Conservation (phyloP, 2,797 vertebrate genomes). For the Sebastes minor region DNA sequence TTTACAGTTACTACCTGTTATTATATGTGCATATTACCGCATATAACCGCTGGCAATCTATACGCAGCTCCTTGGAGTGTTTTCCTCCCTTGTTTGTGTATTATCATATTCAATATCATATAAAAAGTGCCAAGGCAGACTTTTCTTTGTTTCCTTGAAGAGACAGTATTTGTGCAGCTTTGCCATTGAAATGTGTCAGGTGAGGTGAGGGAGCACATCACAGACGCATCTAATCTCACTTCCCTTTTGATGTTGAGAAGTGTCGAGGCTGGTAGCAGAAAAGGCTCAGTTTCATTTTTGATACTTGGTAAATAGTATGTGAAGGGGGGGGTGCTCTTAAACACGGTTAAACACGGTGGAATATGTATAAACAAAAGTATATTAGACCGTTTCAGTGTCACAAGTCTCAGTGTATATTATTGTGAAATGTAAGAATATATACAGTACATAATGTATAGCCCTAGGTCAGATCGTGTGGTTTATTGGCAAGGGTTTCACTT, state of each 20-base stretch:
- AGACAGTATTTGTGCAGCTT: constrained; percentile 39
- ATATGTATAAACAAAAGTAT: not conserved
- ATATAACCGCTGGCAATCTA: constrained; percentile 54
- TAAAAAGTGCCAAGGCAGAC: constrained; percentile 14
- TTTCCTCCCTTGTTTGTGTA: constrained; percentile 33
- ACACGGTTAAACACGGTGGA: not conserved
- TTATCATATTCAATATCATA: constrained; percentile 54
- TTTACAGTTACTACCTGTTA: no score
- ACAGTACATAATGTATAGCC: not conserved
- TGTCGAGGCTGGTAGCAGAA: constrained; percentile 35
- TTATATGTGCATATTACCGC: no score
- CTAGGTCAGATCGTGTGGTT: constrained; percentile 3
- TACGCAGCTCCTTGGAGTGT: constrained; percentile 34
- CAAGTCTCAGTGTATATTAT: not conserved
- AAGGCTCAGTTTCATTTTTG: constrained; percentile 56
- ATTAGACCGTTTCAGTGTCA: not conserved
- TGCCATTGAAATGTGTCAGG: constrained; percentile 53
- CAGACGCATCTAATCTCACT: constrained; percentile 72
- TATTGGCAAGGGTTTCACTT: constrained; percentile 63
- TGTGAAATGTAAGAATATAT: not conserved
- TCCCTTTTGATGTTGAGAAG: constrained; percentile 73
- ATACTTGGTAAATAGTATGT: constrained; percentile 19
- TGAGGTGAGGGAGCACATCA: constrained; percentile 51
- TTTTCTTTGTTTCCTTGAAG: constrained; percentile 26
- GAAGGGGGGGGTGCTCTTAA: not conserved